These are phyloP conservation scores for Microplitis manilae DNA, from an alignment of 2,888 invertebrate species.

Conservation along the genomic window DNA sequence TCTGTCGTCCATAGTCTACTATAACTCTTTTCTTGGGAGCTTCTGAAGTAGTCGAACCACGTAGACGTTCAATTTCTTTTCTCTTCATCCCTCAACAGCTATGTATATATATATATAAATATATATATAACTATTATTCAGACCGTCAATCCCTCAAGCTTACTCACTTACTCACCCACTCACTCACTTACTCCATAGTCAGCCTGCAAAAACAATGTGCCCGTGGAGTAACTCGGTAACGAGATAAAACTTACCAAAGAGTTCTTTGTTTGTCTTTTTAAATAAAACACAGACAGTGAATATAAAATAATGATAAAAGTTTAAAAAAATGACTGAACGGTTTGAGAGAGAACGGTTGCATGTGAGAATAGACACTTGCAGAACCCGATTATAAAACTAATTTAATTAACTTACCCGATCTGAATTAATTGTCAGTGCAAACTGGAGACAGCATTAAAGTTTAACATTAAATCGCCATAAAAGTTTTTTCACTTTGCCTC, in stretches of 20 bases:
- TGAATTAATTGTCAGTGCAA: background rate
- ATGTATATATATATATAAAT: too few relatives aligned
- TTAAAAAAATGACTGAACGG: background rate
- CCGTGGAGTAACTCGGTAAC: slow-evolving; percentile 15
- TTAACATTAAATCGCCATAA: background rate
- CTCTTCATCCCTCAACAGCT: background rate
- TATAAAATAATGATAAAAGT: background rate
- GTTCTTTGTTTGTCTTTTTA: background rate
- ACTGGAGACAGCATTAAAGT: background rate
- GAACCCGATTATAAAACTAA: slow-evolving; percentile 17
- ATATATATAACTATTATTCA: background rate
- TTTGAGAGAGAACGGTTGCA: background rate
- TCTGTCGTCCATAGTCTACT: background rate
- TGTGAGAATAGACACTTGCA: background rate
- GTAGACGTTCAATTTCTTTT: background rate
- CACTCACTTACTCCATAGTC: background rate
- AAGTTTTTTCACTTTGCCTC: background rate
- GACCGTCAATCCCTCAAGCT: background rate
- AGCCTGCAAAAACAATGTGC: background rate
- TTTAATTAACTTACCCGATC: slow-evolving; percentile 3
- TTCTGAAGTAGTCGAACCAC: background rate
- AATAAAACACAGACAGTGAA: slow-evolving; percentile 2
- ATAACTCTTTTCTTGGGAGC: background rate
- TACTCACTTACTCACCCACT: background rate
- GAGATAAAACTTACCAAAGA: slow-evolving; percentile 26